Evolutionary conservation across 2,113 vertebrate genomes (phyloP).

Genomic region (Pitta sordida): DNA sequence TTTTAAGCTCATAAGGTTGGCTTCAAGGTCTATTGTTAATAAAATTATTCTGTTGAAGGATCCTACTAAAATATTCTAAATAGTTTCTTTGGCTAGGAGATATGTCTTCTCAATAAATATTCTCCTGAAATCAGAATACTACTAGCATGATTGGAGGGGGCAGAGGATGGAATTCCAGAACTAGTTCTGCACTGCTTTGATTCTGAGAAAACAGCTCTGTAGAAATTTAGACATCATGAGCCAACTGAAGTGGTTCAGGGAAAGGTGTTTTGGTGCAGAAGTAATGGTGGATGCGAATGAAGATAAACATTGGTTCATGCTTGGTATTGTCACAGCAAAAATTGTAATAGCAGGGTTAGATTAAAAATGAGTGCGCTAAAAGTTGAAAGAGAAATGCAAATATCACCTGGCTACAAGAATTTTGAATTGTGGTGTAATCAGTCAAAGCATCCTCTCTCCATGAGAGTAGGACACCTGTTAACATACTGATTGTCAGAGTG

Average conservation of each 20-base stretch:
- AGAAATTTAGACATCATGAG: background rate
- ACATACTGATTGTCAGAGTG: background rate
- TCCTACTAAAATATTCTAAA: background rate
- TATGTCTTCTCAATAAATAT: background rate
- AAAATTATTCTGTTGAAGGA: background rate
- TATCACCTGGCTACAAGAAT: background rate
- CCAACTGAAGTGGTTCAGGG: background rate
- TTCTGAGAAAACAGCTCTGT: background rate
- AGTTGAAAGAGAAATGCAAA: background rate
- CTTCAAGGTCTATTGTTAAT: background rate
- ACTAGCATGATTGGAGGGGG: background rate
- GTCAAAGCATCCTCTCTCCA: background rate
- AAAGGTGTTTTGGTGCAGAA: background rate
- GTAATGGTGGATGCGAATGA: background rate
- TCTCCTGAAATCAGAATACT: background rate
- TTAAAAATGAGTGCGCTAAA: background rate
- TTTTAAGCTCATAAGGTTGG: background rate
- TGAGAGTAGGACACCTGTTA: background rate
- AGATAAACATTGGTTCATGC: background rate
- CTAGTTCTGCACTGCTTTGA: background rate
- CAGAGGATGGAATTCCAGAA: background rate
- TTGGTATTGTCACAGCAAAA: background rate
- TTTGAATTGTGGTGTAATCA: background rate
- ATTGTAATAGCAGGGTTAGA: background rate
- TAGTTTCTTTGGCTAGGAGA: background rate